Base-by-base conservation (phyloP, 2,888 invertebrate species). In the Phymatocera aterrima region DNA sequence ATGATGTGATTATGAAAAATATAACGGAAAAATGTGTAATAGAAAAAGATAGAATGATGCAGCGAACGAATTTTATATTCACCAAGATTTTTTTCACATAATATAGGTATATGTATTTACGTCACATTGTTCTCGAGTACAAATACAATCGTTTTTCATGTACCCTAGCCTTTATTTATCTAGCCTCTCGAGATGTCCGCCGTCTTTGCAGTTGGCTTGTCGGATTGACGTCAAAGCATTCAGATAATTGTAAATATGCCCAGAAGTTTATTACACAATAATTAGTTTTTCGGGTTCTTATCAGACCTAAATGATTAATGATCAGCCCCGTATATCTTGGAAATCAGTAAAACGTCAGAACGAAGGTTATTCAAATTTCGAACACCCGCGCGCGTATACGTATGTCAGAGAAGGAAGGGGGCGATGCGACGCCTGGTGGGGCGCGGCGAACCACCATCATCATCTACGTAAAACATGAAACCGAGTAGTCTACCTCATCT, bases 261-360 rank as follows among this genome's bases (percentile, higher is more conserved):
- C 12, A 34, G 48, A 28, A 70, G 80, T 84, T 43, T 48, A 72
- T 84, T 84, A 79, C 82, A 84, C 80, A 81, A 80, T 80, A 85
- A 82, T 85, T 83, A 84, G 83, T 81, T 83, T 81, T 72, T 68
- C 46, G 68, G 65, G 46, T 43, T 46, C 24, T 68, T 68, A 68
- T 68, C 68, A 68, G 46, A 46, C 24, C 40, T 4, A 28, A 65
- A 37, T 37, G 61, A 64, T 64, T 34, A 65, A 37, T 37, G 61
- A 64, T 64, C 34, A 64, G 61, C 61, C 43, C 61, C 18, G 34
- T 18, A 31, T 84, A 84, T 84, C 84, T 84, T 79, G 78, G n/a
- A 83, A 80, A 82, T 83, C 83, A 82, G 78, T 81, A 79, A 78
- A 24, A 43, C 43, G 68, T 57, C 43, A 24, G 24, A 46, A 24